Percentiles rank a stretch among this genome's conserved stretches.
Evolutionary conservation across 2,113 vertebrate species (phyloP).

Genomic region (Paraplagusia blochii): DNA sequence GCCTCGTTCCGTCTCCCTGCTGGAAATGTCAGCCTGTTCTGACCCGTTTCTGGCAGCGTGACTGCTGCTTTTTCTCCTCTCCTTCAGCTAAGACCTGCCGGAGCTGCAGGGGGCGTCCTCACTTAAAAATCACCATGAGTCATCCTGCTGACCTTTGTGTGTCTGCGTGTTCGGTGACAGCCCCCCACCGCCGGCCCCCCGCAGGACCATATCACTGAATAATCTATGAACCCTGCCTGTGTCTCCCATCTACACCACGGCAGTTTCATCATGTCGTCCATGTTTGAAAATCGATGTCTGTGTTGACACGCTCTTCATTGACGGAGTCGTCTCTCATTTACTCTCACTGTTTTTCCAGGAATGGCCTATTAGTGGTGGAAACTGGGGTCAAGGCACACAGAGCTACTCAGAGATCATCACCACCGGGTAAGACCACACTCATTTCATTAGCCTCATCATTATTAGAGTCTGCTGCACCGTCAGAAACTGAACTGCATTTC

Average conservation of each 20-base stretch:
- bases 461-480: slow-evolving; percentile 6
- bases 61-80: slow-evolving; percentile 21
- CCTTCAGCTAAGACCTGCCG: slow-evolving; percentile 32
- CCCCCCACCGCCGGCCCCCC: slow-evolving; percentile 11
- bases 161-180: slow-evolving; percentile 49
- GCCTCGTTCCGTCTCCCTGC: slow-evolving; percentile 56
- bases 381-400: slow-evolving; percentile 95
- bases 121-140: slow-evolving; percentile 70
- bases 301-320: slow-evolving; percentile 21
- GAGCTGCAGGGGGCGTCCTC: slow-evolving; percentile 63
- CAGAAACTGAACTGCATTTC: slow-evolving; percentile 29
- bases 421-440: slow-evolving; percentile 86
- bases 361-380: slow-evolving; percentile 97
- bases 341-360: slow-evolving; percentile 79
- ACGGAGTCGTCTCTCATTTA: slow-evolving; percentile 14
- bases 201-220: slow-evolving; percentile 23
- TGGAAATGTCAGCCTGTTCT: slow-evolving; percentile 67
- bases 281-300: slow-evolving; percentile 18
- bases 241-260: not conserved
- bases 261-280: slow-evolving; percentile 12
- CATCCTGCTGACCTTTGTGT: slow-evolving; percentile 70
- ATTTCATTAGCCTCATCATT: slow-evolving; percentile 45
- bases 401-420: slow-evolving; percentile 99
- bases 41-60: slow-evolving; percentile 53
- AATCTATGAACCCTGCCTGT: slow-evolving; percentile 21